Conservation (phyloP, 2,797 vertebrate species). For the Phataginus tricuspis region DNA sequence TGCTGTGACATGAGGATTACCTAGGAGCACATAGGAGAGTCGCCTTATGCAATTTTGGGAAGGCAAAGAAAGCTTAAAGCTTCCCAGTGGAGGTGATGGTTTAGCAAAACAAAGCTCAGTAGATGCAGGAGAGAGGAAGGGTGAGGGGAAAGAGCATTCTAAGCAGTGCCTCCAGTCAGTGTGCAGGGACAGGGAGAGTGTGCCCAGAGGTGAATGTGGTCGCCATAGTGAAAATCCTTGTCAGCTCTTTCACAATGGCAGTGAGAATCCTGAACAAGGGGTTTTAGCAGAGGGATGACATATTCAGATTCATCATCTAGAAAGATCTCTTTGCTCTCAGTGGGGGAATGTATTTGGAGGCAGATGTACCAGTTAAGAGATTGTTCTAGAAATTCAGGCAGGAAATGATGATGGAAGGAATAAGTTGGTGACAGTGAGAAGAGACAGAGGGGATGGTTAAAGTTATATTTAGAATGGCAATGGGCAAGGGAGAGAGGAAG, state of each 20-base stretch:
- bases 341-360: neutral
- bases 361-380: neutral
- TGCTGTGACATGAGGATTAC: neutral
- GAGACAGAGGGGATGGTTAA: neutral
- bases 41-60: neutral
- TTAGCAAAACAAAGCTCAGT: neutral
- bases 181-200: neutral
- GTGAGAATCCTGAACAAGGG: neutral
- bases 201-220: neutral
- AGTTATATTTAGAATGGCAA: neutral
- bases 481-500: neutral
- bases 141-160: neutral
- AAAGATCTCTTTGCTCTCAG: neutral
- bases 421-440: neutral
- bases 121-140: neutral
- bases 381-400: neutral
- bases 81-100: neutral
- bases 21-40: neutral
- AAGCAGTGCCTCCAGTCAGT: neutral
- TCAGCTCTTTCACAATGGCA: neutral
- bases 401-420: neutral
- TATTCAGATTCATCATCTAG: neutral
- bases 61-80: neutral
- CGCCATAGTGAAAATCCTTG: neutral
- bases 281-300: neutral